Percentiles rank a stretch among this genome's conserved stretches.
Conservation (phyloP, 2,113 vertebrate species). For the Ginglymostoma cirratum region DNA sequence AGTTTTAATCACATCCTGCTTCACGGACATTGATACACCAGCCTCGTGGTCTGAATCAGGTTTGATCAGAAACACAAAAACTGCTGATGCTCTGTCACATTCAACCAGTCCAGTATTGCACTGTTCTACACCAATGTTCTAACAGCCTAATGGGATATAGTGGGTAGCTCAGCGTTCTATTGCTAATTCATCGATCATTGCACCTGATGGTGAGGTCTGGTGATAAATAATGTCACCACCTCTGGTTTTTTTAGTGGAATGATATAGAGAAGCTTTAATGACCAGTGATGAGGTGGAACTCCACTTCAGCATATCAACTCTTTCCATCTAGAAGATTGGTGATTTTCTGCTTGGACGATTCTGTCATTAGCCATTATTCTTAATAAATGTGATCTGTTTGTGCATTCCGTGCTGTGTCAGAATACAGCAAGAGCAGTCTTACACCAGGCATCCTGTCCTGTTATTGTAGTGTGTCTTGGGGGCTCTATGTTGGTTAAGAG, state of each 20-base stretch:
- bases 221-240: not conserved
- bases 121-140: too few species aligned
- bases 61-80: not conserved
- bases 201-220: too few species aligned
- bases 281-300: not conserved
- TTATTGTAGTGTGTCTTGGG: too few species aligned
- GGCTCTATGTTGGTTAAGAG: too few species aligned
- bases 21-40: too few species aligned
- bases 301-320: not conserved
- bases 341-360: not conserved
- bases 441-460: too few species aligned
- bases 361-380: not conserved
- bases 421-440: not conserved
- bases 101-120: not conserved
- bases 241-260: not conserved
- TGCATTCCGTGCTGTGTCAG: not conserved
- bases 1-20: not conserved
- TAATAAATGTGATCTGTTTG: not conserved
- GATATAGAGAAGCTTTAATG: not conserved
- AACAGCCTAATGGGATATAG: not conserved
- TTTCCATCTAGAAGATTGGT: not conserved
- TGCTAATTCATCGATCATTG: not conserved
- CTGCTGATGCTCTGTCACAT: not conserved
- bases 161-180: not conserved
- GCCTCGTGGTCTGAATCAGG: too few species aligned